Conservation (phyloP, 2,113 vertebrate genomes). For the Girardinichthys multiradiatus region DNA sequence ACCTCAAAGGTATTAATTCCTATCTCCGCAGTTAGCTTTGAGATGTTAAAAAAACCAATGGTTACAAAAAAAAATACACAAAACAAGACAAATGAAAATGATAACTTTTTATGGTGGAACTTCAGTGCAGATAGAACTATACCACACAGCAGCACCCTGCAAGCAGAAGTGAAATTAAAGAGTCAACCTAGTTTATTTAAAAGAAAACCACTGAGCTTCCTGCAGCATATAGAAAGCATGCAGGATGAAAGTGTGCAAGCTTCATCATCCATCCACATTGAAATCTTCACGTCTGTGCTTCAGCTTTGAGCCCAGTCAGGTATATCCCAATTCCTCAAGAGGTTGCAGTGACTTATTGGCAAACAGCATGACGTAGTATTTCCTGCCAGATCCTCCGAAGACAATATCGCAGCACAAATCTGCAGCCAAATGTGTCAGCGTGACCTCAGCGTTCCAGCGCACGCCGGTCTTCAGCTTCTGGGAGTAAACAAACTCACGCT, state of each 20-base stretch:
- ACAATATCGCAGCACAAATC: background rate
- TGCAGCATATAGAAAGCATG: background rate
- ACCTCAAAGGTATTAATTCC: too few relatives aligned
- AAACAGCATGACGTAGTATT: constrained; percentile 49
- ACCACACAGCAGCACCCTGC: background rate
- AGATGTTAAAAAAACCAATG: too few relatives aligned
- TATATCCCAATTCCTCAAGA: background rate
- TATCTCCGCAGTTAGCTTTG: too few relatives aligned
- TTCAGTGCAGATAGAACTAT: background rate
- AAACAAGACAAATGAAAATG: background rate
- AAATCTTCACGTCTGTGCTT: background rate
- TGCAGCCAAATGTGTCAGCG: background rate
- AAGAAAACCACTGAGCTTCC: background rate
- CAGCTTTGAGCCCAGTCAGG: too few relatives aligned
- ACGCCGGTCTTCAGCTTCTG: constrained; percentile 9
- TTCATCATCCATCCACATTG: background rate
- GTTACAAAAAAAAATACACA: too few relatives aligned
- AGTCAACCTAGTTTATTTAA: background rate
- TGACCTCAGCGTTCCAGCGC: background rate
- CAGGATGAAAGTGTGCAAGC: background rate
- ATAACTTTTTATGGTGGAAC: background rate
- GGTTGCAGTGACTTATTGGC: background rate
- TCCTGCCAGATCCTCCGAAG: constrained; percentile 5
- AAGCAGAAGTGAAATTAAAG: background rate
- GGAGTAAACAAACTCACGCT: constrained; percentile 61